A percentile compares a stretch with the other conserved stretches of the same genome.
phyloP scores from a whole-genome alignment of 2,797 vertebrate species.

The Coregonus ussuriensis region DNA sequence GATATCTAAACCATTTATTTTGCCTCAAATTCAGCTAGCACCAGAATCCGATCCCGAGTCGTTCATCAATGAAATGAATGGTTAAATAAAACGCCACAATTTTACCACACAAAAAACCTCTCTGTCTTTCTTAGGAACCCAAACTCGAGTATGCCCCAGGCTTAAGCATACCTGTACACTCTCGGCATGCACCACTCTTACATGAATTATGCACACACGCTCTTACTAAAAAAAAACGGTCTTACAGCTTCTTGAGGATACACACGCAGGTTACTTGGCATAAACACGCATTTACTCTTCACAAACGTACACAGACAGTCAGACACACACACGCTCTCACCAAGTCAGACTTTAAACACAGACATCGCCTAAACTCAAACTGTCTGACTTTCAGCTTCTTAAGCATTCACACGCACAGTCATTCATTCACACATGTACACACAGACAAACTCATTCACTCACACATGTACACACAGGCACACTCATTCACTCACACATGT shows the following conservation, averaged over 20 bases:
- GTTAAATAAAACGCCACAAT: not conserved
- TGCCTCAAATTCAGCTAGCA: not conserved
- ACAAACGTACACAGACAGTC: slow-evolving; percentile 32
- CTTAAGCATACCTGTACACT: slow-evolving; percentile 3
- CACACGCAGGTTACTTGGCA: slow-evolving; percentile 23
- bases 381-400: not conserved
- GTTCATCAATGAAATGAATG: not conserved
- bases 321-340: slow-evolving; percentile 26
- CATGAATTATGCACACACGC: too few species aligned
- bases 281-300: too few species aligned
- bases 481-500: slow-evolving; percentile 29
- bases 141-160: not conserved
- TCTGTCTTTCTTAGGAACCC: not conserved
- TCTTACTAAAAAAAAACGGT: too few species aligned
- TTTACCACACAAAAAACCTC: not conserved
- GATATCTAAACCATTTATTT: not conserved
- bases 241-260: not conserved
- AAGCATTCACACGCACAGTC: not conserved
- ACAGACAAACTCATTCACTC: not conserved
- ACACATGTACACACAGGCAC: slow-evolving; percentile 45
- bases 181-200: slow-evolving; percentile 10
- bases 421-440: not conserved
- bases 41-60: not conserved
- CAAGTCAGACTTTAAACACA: slow-evolving; percentile 13
- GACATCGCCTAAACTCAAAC: not conserved